Conservation (phyloP, 2,888 invertebrate species). For the Apodemia duryi region DNA sequence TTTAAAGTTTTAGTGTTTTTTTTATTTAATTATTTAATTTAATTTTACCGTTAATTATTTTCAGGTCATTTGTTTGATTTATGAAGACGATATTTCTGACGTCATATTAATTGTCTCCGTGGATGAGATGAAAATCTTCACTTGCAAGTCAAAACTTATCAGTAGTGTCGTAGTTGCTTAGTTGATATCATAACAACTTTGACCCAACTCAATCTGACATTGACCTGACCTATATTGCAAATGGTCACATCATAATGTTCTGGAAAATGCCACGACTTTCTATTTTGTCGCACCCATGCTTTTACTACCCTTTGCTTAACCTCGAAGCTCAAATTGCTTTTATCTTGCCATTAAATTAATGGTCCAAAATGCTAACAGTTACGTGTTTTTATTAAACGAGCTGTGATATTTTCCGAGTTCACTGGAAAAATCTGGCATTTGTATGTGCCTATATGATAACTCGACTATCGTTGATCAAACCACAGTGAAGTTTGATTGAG, state of each 20-base stretch:
- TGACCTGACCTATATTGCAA: conserved; percentile 54
- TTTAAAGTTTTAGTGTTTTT: too few relatives aligned
- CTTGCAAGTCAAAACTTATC: neutral
- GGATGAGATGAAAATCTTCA: neutral
- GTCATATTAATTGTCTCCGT: neutral
- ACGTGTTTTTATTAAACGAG: too few relatives aligned
- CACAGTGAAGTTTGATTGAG: too few relatives aligned
- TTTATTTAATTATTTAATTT: too few relatives aligned
- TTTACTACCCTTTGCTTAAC: conserved; percentile 46
- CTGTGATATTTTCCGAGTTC: too few relatives aligned
- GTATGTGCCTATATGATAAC: too few relatives aligned
- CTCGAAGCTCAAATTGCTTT: neutral
- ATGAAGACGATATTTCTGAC: too few relatives aligned
- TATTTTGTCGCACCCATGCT: conserved; percentile 42
- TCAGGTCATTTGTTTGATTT: too few relatives aligned
- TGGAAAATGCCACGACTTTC: conserved; percentile 40
- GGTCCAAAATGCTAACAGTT: neutral
- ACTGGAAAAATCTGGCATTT: too few relatives aligned
- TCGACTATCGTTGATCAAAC: too few relatives aligned
- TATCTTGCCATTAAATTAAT: neutral
- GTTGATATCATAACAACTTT: conserved; percentile 23
- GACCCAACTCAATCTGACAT: conserved; percentile 41
- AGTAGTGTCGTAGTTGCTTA: neutral
- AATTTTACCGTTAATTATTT: too few relatives aligned
- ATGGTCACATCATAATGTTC: conserved; percentile 54